Evolutionary conservation across 1,140 invertebrate species (phyloP), one percentile per base, ranked within the genome.

Genomic region (Babylonia areolata): DNA sequence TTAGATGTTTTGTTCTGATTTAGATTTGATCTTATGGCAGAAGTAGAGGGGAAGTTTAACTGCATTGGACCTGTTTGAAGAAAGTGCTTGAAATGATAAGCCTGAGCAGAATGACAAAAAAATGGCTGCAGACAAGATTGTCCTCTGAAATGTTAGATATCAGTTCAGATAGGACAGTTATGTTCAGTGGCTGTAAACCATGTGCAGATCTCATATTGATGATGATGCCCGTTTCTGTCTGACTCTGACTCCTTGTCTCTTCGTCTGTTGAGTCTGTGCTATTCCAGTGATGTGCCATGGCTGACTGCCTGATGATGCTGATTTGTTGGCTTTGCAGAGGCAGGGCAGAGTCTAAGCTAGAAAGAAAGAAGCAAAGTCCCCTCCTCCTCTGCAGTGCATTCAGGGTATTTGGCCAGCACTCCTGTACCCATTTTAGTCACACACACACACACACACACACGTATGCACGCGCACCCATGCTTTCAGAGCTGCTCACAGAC

Each of bases 261-360:
- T 23, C 28, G 15, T 64, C 58, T 64, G 20, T n/a, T 64, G 58
- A 28, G 46, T 51, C 20, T 64, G 58, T 64, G 58, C 12, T 6
- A 64, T 64, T n/a, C n/a, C n/a, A n/a, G 9, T 51, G 28, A 64
- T 23, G 58, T 23, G 15, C 58, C 58, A 64, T 64, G 58, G 12
- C 37, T 75, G 33, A 81, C 37, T 64, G 58, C 73, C 37, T 75
- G 33, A 81, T 58, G 12, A 58, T 81, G 42, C 23, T 81, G 80
- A 20, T 81, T 81, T 81, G 80, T 81, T 81, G 80, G 46, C 42
- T 81, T 81, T 81, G 42, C 80, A 81, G 80, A 51, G 15, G 80
- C 40, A 81, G 80, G 80, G 46, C 80, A 51, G 80, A 51, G 35
- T 81, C 80, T 81, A 81, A 51, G 80, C 58, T 64, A 64, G 58